phyloP scores from a whole-genome alignment of 2,797 vertebrate genomes.

The Alca torda region DNA sequence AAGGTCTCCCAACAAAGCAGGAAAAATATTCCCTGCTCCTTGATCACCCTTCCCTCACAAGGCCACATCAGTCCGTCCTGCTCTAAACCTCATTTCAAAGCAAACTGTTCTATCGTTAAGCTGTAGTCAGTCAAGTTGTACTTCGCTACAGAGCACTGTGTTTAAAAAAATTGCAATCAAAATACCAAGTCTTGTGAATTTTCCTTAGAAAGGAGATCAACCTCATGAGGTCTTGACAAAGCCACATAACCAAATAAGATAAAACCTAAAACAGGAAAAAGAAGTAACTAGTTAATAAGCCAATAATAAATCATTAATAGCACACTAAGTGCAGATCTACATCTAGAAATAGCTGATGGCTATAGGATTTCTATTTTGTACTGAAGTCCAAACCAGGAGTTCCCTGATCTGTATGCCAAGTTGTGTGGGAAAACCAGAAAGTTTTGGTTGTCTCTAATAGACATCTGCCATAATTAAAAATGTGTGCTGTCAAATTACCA shows the following conservation, averaged over 20 bases:
- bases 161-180: conserved; percentile 5
- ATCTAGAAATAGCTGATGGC: conserved; percentile 56
- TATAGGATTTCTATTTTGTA: not conserved
- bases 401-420: not conserved
- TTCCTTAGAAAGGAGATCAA: conserved; percentile 29
- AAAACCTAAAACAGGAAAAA: conserved; percentile 40
- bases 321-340: conserved; percentile 32
- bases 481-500: not conserved
- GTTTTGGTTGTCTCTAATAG: not conserved
- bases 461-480: not conserved
- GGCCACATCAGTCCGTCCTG: not conserved
- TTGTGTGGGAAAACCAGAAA: not conserved
- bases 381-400: not conserved
- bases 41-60: not conserved
- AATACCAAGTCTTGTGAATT: conserved; percentile 40
- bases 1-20: not conserved
- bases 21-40: not conserved
- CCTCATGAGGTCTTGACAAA: conserved; percentile 40
- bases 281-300: conserved; percentile 39
- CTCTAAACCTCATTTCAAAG: conserved; percentile 38
- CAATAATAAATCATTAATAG: conserved; percentile 35
- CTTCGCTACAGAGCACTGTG: not conserved
- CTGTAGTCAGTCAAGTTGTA: not conserved
- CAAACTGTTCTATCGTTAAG: conserved; percentile 3
- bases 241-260: conserved; percentile 39